phyloP scores from a whole-genome alignment of 92 coral and sea anemone species.

The Zoanthus gigantus region DNA sequence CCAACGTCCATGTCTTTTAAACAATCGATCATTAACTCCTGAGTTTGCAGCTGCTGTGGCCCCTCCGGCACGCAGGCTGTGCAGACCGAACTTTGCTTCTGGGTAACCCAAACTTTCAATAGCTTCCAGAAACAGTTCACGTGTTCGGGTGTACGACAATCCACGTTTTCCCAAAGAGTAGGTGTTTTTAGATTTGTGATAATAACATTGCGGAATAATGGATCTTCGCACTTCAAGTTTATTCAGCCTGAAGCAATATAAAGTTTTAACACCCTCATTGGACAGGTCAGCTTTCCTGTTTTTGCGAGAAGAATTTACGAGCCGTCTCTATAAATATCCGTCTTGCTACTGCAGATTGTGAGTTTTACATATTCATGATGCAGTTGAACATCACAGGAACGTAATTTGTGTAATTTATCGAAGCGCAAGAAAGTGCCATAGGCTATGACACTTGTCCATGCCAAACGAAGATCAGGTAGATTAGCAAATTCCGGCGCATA shows the following conservation, averaged over 20 bases:
- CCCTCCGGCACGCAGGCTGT: conserved; percentile 68
- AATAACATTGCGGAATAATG: conserved; percentile 8
- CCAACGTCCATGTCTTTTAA: conserved; percentile 75
- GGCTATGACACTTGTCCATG: not conserved
- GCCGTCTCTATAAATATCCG: conserved; percentile 59
- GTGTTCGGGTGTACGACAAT: conserved; percentile 2
- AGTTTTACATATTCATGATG: conserved; percentile 22
- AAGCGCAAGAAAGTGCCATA: not conserved
- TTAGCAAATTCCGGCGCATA: not conserved
- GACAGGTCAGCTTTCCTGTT: conserved; percentile 41
- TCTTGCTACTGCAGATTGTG: conserved; percentile 49
- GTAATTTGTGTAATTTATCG: conserved; percentile 4
- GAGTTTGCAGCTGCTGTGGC: conserved; percentile 75
- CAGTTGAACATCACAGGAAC: not conserved
- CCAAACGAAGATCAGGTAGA: not conserved
- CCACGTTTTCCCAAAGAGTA: not conserved
- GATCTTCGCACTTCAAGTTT: conserved; percentile 15
- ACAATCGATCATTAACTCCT: conserved; percentile 56
- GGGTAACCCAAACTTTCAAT: not conserved
- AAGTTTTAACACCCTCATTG: conserved; percentile 29
- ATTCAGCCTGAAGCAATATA: conserved; percentile 31
- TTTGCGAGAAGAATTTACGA: conserved; percentile 44
- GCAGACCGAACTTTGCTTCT: conserved; percentile 54
- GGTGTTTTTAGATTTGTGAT: not conserved
- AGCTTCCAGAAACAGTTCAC: not conserved